Conservation (phyloP, 2,113 vertebrate genomes). For the Cynopterus brachyotis region DNA sequence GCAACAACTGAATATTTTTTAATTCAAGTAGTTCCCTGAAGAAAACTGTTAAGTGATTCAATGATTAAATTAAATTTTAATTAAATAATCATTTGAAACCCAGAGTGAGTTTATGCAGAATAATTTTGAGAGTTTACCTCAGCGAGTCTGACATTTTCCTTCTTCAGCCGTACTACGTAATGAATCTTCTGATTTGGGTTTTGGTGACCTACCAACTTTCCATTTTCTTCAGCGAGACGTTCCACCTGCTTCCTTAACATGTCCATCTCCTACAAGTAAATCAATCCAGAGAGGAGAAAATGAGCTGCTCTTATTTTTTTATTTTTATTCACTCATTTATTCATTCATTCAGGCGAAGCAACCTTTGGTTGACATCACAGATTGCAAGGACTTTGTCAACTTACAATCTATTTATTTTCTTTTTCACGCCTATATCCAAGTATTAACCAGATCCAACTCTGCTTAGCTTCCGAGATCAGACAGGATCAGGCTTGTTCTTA, state of each 20-base stretch:
- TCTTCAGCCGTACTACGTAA: constrained; percentile 96
- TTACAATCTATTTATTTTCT: too few species aligned
- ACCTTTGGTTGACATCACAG: too few species aligned
- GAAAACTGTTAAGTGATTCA: background rate
- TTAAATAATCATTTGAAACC: background rate
- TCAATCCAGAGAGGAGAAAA: background rate
- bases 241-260: constrained; percentile 90
- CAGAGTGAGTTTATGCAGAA: background rate
- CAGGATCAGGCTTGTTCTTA: too few species aligned
- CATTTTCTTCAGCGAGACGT: constrained; percentile 93
- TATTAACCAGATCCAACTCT: too few species aligned
- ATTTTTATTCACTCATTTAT: too few species aligned
- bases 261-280: constrained; percentile 87
- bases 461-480: too few species aligned
- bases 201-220: constrained; percentile 94
- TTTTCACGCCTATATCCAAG: too few species aligned
- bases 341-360: too few species aligned
- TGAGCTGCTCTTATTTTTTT: background rate
- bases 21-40: background rate
- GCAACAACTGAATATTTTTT: background rate
- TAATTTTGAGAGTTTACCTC: constrained; percentile 84
- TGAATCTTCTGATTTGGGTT: constrained; percentile 97
- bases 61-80: background rate
- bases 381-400: too few species aligned
- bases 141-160: constrained; percentile 90